Evolutionary conservation across 2,888 invertebrate species (phyloP), one percentile per base, ranked within the genome.

Genomic region (Leptogaster cylindrica): DNA sequence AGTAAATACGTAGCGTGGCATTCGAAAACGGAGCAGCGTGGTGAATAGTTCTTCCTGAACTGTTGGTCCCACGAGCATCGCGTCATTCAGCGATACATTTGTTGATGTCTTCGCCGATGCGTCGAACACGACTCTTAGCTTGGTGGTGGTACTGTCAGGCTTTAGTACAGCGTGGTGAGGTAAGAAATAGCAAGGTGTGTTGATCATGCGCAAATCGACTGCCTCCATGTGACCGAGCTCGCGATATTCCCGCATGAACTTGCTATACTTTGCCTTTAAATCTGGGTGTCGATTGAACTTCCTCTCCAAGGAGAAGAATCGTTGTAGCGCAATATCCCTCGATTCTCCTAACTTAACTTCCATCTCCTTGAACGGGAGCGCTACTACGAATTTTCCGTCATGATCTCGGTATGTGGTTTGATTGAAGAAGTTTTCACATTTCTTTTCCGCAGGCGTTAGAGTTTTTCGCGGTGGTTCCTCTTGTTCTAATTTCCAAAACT

Each of bases 91-190:
- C 10, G 50, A 20, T n/a, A n/a, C 10, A 3, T 27, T 27, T 7
- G 23, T 50, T 25, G 50, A 25, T 7, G 18, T 44, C 6, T 10
- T 14, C 14, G 5, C 7, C 3, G 44, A 44, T 1, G 44, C 2
- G 2, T 50, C 12, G 14, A 50, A 50, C 3, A 50, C 50, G 2
- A 25, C 25, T 3, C 50, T 23, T n/a, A 50, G 27, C 50, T 50
- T 50, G 10, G 27, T 50, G 4, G 50, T 50, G 4, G 25, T 7
- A 23, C 50, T 50, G 10, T 20, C 23, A 5, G 10, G 10, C 12
- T 6, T 4, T n/a, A 50, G 3, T n/a, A 50, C 50, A 10, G 50
- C n/a, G n/a, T 50, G 50, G 27, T 50, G 25, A 12, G 50, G 50
- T n/a, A n/a, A n/a, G n/a, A n/a, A n/a, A n/a, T 39, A 4, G 5